These are phyloP conservation scores for Timema podura DNA, from an alignment of 2,888 invertebrate genomes.

Conservation along the genomic window DNA sequence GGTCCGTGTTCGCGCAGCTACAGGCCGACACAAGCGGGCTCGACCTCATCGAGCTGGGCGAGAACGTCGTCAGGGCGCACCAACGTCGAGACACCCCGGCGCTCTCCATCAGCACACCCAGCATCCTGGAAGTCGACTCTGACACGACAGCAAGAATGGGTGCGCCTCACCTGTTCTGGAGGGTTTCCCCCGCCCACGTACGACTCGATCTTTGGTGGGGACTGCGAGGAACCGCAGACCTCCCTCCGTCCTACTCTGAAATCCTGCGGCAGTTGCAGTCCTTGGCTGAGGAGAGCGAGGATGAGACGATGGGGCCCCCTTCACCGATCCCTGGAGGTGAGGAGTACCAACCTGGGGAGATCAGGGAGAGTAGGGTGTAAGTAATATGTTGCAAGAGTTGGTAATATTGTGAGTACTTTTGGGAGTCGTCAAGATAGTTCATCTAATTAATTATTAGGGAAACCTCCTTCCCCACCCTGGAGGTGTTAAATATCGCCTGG, in stretches of 20 bases:
- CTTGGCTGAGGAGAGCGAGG: slow-evolving; percentile 4
- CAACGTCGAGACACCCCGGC: slow-evolving; percentile 30
- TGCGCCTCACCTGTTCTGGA: slow-evolving; percentile 45
- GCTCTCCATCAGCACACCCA: slow-evolving; percentile 37
- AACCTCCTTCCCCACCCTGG: no score
- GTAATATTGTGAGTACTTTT: no score
- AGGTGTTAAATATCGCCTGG: no score
- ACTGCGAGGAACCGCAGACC: slow-evolving; percentile 24
- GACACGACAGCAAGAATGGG: slow-evolving; percentile 52
- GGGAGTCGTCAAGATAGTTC: no score
- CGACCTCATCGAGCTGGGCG: slow-evolving; percentile 51
- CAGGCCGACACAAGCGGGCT: slow-evolving; percentile 41
- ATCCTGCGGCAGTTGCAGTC: slow-evolving; percentile 27
- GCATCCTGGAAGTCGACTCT: slow-evolving; percentile 43
- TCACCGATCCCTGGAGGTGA: slow-evolving; percentile 37
- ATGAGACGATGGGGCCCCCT: neutral
- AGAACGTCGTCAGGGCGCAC: slow-evolving; percentile 49
- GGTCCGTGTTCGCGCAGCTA: slow-evolving; percentile 51
- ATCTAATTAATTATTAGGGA: no score
- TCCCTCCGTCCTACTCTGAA: slow-evolving; percentile 34
- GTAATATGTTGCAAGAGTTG: neutral
- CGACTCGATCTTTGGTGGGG: slow-evolving; percentile 49
- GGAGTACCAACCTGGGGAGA: slow-evolving; percentile 32
- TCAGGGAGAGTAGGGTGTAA: slow-evolving; percentile 35
- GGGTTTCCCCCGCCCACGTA: slow-evolving; percentile 49